A percentile compares a stretch with the other conserved stretches of the same genome.
Evolutionary conservation across 1,140 invertebrate genomes (phyloP).

Genomic region (Heliothis subflexa): DNA sequence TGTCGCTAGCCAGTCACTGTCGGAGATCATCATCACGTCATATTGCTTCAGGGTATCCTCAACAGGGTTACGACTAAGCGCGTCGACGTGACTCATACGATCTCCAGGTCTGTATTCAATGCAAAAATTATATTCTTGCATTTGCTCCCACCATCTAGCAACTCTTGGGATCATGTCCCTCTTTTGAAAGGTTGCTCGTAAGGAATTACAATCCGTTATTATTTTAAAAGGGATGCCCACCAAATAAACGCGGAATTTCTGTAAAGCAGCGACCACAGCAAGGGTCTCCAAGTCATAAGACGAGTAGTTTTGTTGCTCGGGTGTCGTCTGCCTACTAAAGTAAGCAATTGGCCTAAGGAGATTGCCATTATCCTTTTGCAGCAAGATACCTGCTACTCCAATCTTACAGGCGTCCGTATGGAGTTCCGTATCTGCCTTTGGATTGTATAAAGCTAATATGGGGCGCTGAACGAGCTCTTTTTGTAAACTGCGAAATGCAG

Average conservation of each 20-base stretch:
- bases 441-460: neutral
- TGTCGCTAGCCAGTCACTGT: neutral
- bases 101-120: neutral
- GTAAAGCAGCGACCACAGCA: neutral
- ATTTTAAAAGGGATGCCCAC: conserved; percentile 12
- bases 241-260: neutral
- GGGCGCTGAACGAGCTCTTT: neutral
- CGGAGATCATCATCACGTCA: neutral
- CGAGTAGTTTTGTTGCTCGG: conserved; percentile 6
- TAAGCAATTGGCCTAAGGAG: neutral
- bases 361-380: neutral
- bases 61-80: neutral
- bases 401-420: conserved; percentile 8
- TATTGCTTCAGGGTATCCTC: neutral
- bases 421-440: neutral
- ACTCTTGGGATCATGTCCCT: conserved; percentile 47
- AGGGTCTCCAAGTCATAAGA: conserved; percentile 6
- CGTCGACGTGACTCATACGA: neutral
- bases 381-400: neutral
- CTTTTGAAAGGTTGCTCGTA: conserved; percentile 49
- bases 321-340: conserved; percentile 3
- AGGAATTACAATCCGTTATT: conserved; percentile 49
- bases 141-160: conserved; percentile 47
- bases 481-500: neutral
- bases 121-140: conserved; percentile 46